Evolutionary conservation across 2,888 invertebrate genomes (phyloP).

Genomic region (Ormia ochracea): DNA sequence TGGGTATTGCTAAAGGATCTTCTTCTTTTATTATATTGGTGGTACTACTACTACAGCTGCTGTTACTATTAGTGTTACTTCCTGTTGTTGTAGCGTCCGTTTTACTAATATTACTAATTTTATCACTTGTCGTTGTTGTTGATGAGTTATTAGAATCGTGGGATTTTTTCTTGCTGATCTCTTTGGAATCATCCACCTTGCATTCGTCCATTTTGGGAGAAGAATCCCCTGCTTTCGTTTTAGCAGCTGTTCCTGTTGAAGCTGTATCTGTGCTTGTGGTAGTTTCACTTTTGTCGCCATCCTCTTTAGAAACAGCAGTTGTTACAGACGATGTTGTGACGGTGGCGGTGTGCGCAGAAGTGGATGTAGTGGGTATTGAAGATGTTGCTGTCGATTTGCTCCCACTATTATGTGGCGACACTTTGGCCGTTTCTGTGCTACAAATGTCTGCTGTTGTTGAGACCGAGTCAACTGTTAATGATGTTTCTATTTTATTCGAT

Average conservation of each 20-base stretch:
- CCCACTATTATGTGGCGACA: constrained; percentile 59
- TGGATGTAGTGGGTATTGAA: constrained; percentile 60
- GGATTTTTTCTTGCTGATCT: constrained; percentile 43
- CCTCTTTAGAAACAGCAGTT: constrained; percentile 57
- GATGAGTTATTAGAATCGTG: constrained; percentile 49
- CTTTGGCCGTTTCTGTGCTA: constrained; percentile 63
- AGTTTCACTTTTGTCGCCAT: constrained; percentile 60
- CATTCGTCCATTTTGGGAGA: constrained; percentile 58
- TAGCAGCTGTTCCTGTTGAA: constrained; percentile 65
- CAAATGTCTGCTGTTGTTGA: constrained; percentile 59
- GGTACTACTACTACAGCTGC: constrained; percentile 26
- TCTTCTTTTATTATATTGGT: constrained; percentile 56
- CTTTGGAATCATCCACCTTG: constrained; percentile 44
- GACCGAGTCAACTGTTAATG: constrained; percentile 54
- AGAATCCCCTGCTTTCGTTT: constrained; percentile 62
- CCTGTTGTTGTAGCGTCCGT: constrained; percentile 37
- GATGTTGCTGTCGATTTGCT: constrained; percentile 47
- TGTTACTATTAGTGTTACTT: constrained; percentile 21
- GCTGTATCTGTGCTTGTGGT: constrained; percentile 62
- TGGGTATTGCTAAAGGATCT: constrained; percentile 58
- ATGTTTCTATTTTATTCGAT: constrained; percentile 67
- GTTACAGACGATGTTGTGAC: constrained; percentile 47
- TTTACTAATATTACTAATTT: constrained; percentile 26
- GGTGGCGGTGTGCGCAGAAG: constrained; percentile 62
- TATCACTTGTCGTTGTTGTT: constrained; percentile 57